Conservation (phyloP, 2,797 vertebrate genomes). For the Mormyrops boulengeri region DNA sequence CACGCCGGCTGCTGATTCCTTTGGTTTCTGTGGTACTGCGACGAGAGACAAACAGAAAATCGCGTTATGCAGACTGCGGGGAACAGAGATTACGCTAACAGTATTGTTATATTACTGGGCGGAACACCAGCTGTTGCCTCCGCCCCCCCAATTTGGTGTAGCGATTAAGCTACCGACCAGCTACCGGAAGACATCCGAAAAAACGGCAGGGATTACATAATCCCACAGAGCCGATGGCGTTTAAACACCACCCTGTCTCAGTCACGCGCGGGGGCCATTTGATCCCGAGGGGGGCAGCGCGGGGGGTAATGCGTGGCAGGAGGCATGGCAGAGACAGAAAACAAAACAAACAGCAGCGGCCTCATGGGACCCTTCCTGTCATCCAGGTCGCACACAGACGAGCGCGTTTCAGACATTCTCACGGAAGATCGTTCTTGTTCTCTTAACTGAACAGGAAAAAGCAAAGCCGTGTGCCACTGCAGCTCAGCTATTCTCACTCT, state of each 20-base stretch:
- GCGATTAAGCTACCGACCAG: neutral
- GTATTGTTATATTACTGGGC: no score
- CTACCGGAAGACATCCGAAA: neutral
- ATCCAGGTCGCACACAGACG: neutral
- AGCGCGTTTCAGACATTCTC: neutral
- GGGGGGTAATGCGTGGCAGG: neutral
- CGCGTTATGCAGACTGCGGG: neutral
- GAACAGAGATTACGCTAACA: neutral
- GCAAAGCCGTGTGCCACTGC: neutral
- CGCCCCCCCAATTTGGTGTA: no score
- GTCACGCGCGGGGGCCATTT: neutral
- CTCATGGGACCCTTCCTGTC: neutral
- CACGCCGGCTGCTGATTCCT: conserved; percentile 64
- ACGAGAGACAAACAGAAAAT: conserved; percentile 33
- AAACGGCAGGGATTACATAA: neutral
- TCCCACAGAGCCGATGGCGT: neutral
- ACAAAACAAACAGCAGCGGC: neutral
- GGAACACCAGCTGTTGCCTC: neutral
- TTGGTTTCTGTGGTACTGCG: conserved; percentile 72
- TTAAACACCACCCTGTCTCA: neutral
- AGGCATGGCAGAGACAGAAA: neutral
- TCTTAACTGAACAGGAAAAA: conserved; percentile 1
- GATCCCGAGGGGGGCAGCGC: neutral
- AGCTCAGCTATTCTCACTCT: neutral
- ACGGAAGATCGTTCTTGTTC: neutral